Base-by-base conservation (phyloP, 2,113 vertebrate genomes). In the Paedocypris sp. region DNA sequence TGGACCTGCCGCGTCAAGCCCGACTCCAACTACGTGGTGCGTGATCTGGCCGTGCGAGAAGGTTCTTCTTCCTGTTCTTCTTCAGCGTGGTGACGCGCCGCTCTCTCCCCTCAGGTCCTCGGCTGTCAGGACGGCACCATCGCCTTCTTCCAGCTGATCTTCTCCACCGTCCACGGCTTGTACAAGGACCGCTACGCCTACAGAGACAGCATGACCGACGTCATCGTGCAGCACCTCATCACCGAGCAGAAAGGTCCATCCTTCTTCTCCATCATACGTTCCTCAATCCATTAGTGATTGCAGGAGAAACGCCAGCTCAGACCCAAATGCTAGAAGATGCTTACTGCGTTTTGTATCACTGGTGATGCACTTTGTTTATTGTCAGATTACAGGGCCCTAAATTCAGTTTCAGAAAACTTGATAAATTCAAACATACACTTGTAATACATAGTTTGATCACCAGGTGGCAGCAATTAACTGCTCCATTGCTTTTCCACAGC, bases 81-180 rank as follows among this genome's bases (percentile, higher is more conserved):
- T 31, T 19, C 5, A 7, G 11, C 26, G n/a, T 29, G 45, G n/a
- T 28, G 13, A n/a, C 42, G 20, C 26, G 9, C 26, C 46, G 28
- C 46, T 49, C 4, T n/a, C 4, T 4, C 8, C 3, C 8, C 4
- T 36, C 75, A 98, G 94, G 94, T 92, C 57, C 78, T 92, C 8
- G 95, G 94, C 29, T 95, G 94, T 80, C 93, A 98, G 72, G 94
- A 98, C 68, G 95, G 95, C 70, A 97, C 92, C 3, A 89, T 99
- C 35, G 88, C 91, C 58, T 93, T 96, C 71, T 97, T 93, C 76
- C 95, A 97, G 78, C 80, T 98, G 41, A 89, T 94, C 72, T 97
- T 98, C 79, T 97, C 91, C 72, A 99, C 94, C 2, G 94, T 98
- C 31, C 94, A 98, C 0, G 92, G 95, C 41, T 89, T 99, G 9